phyloP scores from a whole-genome alignment of 1,140 invertebrate species.

The Hylyphantes graminicola region DNA sequence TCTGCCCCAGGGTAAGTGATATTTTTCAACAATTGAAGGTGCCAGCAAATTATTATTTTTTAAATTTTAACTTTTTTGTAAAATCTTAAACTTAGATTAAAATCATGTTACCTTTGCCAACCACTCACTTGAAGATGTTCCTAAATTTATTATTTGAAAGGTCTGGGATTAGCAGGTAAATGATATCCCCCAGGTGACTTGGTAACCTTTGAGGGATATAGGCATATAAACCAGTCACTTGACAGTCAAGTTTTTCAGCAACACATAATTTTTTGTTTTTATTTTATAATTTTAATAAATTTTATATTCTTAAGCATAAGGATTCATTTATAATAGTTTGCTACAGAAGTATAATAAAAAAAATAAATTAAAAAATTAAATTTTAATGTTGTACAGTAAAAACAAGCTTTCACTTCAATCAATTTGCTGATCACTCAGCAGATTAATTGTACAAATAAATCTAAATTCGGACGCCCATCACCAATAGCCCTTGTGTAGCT shows the following conservation, averaged over 20 bases:
- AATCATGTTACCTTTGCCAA: neutral
- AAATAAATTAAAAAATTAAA: too few relatives aligned
- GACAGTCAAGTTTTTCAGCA: too few relatives aligned
- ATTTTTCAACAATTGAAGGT: neutral
- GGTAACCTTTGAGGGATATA: neutral
- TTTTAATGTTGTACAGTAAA: too few relatives aligned
- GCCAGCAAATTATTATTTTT: neutral
- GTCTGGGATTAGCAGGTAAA: neutral
- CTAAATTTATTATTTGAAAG: too few relatives aligned
- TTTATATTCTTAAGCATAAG: neutral
- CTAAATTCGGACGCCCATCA: too few relatives aligned
- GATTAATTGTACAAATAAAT: too few relatives aligned
- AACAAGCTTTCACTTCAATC: too few relatives aligned
- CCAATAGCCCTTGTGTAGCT: too few relatives aligned
- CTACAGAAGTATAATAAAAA: too few relatives aligned
- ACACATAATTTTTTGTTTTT: neutral
- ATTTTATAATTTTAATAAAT: neutral
- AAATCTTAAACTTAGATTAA: neutral
- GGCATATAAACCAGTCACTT: neutral
- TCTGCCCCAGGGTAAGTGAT: constrained; percentile 80
- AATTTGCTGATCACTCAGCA: too few relatives aligned
- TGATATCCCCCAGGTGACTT: neutral
- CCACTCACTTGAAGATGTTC: neutral
- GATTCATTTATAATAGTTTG: too few relatives aligned
- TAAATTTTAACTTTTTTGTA: neutral